phyloP scores from a whole-genome alignment of 2,113 vertebrate genomes.

The Paradoxurus hermaphroditus region DNA sequence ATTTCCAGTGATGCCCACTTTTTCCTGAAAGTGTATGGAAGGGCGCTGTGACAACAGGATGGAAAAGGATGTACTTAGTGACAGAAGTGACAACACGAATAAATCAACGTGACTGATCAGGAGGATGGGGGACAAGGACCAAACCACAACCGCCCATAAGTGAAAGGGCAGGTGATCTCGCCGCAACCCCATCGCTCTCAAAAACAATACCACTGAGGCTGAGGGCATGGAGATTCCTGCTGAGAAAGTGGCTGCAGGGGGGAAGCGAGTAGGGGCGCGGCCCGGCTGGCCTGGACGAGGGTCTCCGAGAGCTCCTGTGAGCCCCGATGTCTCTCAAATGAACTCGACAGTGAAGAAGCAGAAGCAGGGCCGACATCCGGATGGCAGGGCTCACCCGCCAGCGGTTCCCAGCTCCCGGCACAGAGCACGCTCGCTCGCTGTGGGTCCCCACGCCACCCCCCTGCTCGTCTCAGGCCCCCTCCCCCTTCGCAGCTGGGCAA shows the following conservation, averaged over 20 bases:
- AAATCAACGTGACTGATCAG: background rate
- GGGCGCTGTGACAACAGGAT: background rate
- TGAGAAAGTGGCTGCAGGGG: background rate
- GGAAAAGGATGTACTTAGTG: background rate
- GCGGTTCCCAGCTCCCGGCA: background rate
- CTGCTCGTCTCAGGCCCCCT: background rate
- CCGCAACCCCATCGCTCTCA: background rate
- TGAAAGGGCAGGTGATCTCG: background rate
- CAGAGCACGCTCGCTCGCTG: background rate
- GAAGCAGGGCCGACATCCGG: background rate
- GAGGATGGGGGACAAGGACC: background rate
- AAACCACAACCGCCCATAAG: background rate
- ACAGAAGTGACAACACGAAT: background rate
- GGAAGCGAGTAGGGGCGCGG: background rate
- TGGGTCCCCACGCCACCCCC: background rate
- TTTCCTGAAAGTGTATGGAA: slow-evolving; percentile 39
- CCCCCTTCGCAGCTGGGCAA: background rate
- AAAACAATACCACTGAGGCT: background rate
- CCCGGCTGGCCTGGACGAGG: background rate
- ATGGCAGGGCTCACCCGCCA: background rate
- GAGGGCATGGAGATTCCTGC: background rate
- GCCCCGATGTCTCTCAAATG: background rate
- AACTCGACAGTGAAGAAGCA: background rate
- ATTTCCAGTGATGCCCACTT: background rate
- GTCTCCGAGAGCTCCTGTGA: background rate